Evolutionary conservation across 2,797 vertebrate species (phyloP), one percentile per base, ranked within the genome.

Genomic region (Tokudaia tokunoshimensis): DNA sequence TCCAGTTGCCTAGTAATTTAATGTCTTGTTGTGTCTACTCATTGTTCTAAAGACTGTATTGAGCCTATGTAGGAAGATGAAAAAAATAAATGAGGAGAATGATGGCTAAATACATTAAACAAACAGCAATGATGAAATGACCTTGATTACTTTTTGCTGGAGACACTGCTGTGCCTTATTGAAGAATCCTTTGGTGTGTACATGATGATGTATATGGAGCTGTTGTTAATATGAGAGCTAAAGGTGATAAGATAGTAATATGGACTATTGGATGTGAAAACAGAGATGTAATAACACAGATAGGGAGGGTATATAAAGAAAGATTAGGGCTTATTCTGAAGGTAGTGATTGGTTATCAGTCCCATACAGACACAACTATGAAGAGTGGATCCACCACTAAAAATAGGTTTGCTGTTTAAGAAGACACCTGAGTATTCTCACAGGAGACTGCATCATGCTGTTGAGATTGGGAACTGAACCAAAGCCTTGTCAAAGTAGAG

Each of bases 331-430:
- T 99, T 97, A 99, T 99, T 91, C 97, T 98, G 93, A 99, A 99
- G 98, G 99, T 99, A 98, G 99, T 99, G 98, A 99, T 99, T 97
- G 99, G 99, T 97, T 99, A 99, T 98, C 99, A 99, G 99, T 99
- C 99, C 20, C 99, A 99, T 89, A 99, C 99, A 95, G 99, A 99
- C 99, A 99, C 99, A 11, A 99, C 99, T 98, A 99, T 99, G 70
- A 99, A 99, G 98, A 99, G 99, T 98, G 98, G 99, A 98, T 99
- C 99, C 98, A 99, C 99, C 97, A 99, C 99, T 99, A 99, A 99
- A 98, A 99, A 99, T 98, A 99, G 99, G 98, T 99, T 99, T 99
- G 99, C 99, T 97, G 99, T 99, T 98, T 99, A 99, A 99, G 98
- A 98, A 98, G 97, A 98, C 98, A 98, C 98, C 97, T 98, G 99